Base-by-base conservation (phyloP, 2,888 invertebrate genomes). In the Dendrolimus pini region DNA sequence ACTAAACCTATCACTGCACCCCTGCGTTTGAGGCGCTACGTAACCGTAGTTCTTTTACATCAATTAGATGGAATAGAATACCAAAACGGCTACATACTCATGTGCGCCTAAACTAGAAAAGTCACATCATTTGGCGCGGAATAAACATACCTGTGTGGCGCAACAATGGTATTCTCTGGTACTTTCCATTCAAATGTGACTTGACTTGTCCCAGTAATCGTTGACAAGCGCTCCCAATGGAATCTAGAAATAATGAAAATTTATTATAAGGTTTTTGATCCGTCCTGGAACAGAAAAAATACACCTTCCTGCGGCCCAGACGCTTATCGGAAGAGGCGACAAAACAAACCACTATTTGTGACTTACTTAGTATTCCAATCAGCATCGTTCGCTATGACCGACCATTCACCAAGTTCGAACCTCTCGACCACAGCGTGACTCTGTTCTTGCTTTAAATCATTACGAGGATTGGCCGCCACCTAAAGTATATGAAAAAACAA, bases 171-270 rank as follows among this genome's bases (percentile, higher is more conserved):
- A 58, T 93, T 88, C 0, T 80, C 75, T 0, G 95, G 94, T 9
- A 97, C 92, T n/a, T 92, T 89, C 98, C 98, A 98, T 56, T 92
- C 91, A 58, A 97, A 91, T 55, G 93, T 94, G 41, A 93, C 94
- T 65, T 93, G 92, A 74, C 97, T 98, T 12, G 94, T 94, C 10
- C 95, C 96, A 3, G 95, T 82, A 10, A 97, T 69, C 0, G 92
- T 83, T 1, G 93, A 94, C 0, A 92, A 93, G 13, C 96, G 92
- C 61, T 91, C 90, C 98, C 98, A 98, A 56, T 87, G 83, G 82
- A 97, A 97, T 80, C 98, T 98, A 78, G 6, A 9, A 58, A 56
- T 18, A 53, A 54, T n/a, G 13, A 13, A 14, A 7, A 54, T 14
- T 14, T 9, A 3, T 14, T 9, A 6, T 7, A 54, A 54, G 7